A percentile compares a stretch with the other conserved stretches of the same genome.
These are phyloP conservation scores for Dynastes grantii DNA, from an alignment of 2,888 invertebrate species.

Conservation along the genomic window DNA sequence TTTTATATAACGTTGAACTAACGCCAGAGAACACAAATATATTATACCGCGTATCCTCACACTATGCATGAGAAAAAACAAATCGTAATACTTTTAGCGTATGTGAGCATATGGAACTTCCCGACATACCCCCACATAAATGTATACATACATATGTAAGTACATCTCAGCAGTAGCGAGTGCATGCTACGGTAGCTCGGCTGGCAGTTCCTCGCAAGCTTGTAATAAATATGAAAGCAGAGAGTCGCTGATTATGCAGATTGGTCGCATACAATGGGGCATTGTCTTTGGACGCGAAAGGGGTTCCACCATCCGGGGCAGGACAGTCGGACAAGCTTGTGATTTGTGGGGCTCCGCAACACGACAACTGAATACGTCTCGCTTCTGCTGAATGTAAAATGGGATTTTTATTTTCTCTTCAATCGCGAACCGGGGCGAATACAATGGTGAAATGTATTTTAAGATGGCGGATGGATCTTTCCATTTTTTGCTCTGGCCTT, in stretches of 20 bases:
- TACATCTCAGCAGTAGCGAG: conserved; percentile 48
- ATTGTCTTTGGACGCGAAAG: conserved; percentile 58
- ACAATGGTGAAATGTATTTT: conserved; percentile 54
- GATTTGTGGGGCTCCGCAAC: conserved; percentile 58
- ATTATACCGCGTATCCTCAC: conserved; percentile 1
- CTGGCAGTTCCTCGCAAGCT: conserved; percentile 54
- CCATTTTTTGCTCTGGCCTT: conserved; percentile 30
- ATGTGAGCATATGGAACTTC: conserved; percentile 26
- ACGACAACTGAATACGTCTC: conserved; percentile 59
- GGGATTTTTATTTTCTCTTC: conserved; percentile 53
- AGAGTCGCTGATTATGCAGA: conserved; percentile 58
- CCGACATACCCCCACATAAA: conserved; percentile 32
- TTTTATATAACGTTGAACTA: no score
- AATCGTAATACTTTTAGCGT: conserved; percentile 7
- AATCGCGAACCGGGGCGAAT: conserved; percentile 51
- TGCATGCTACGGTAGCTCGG: conserved; percentile 52
- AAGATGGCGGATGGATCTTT: conserved; percentile 52
- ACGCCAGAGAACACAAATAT: not conserved
- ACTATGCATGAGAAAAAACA: conserved; percentile 1
- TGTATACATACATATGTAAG: conserved; percentile 38
- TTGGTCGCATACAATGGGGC: conserved; percentile 59
- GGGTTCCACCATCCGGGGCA: conserved; percentile 54
- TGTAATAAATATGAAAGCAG: conserved; percentile 58
- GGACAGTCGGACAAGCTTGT: conserved; percentile 56
- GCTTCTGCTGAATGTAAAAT: conserved; percentile 57